A percentile compares a stretch with the other conserved stretches of the same genome.
These are phyloP conservation scores for Drosophila triauraria DNA, from an alignment of 1,140 invertebrate genomes.

Conservation along the genomic window DNA sequence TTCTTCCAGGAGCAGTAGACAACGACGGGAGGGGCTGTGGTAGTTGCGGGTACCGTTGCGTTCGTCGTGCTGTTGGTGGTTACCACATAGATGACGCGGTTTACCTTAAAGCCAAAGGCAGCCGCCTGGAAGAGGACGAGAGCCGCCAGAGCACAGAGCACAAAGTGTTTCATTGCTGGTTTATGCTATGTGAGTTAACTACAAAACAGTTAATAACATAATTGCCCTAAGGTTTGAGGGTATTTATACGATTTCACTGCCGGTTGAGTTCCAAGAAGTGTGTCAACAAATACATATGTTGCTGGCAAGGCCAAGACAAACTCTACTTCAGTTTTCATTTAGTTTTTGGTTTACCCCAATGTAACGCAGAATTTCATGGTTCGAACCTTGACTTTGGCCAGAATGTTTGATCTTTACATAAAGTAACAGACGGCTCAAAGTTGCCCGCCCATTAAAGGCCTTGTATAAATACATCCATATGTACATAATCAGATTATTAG, in stretches of 20 bases:
- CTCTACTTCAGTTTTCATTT: not conserved
- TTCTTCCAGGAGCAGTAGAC: slow-evolving; percentile 42
- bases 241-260: slow-evolving; percentile 21
- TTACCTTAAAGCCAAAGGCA: slow-evolving; percentile 16
- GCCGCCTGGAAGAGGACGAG: slow-evolving; percentile 26
- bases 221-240: not conserved
- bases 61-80: not conserved
- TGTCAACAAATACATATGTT: slow-evolving; percentile 8
- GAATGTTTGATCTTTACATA: not conserved
- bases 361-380: not conserved
- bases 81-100: slow-evolving; percentile 26
- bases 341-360: not conserved
- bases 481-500: not conserved
- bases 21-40: not conserved
- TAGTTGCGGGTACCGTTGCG: not conserved
- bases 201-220: slow-evolving; percentile 5
- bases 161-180: slow-evolving; percentile 23
- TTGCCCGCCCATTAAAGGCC: too few species aligned
- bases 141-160: slow-evolving; percentile 24
- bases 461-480: too few species aligned
- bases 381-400: slow-evolving; percentile 20
- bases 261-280: not conserved
- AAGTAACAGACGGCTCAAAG: not conserved
- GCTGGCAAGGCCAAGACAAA: slow-evolving; percentile 1
- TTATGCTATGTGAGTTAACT: not conserved